These are phyloP conservation scores for Bubalus kerabau DNA, from an alignment of 2,113 vertebrate species.

Conservation along the genomic window DNA sequence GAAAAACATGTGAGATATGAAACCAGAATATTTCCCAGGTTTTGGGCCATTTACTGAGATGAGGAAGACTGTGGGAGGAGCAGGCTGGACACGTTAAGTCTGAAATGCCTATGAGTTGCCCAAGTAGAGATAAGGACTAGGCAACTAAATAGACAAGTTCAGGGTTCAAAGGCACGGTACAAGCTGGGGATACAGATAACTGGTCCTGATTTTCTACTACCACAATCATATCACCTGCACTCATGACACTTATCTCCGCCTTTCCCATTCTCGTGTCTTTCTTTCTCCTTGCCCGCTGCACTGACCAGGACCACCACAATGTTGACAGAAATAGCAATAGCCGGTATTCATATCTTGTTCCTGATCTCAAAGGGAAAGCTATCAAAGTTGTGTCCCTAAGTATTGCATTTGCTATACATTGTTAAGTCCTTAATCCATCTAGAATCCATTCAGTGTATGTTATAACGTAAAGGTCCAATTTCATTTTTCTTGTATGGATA, in stretches of 20 bases:
- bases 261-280: neutral
- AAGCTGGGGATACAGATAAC: neutral
- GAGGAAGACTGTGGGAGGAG: neutral
- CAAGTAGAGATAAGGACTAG: neutral
- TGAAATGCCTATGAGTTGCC: neutral
- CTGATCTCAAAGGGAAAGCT: neutral
- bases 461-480: neutral
- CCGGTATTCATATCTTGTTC: neutral
- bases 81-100: neutral
- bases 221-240: neutral
- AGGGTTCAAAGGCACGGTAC: neutral
- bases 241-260: neutral
- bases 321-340: neutral
- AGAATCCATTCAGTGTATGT: neutral
- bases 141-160: neutral
- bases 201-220: neutral
- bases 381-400: neutral
- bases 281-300: neutral
- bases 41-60: neutral
- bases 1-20: neutral
- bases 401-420: neutral
- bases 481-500: neutral
- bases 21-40: neutral
- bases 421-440: neutral
- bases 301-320: neutral